Evolutionary conservation across 2,888 invertebrate species (phyloP).

Genomic region (Uloborus plumipes): DNA sequence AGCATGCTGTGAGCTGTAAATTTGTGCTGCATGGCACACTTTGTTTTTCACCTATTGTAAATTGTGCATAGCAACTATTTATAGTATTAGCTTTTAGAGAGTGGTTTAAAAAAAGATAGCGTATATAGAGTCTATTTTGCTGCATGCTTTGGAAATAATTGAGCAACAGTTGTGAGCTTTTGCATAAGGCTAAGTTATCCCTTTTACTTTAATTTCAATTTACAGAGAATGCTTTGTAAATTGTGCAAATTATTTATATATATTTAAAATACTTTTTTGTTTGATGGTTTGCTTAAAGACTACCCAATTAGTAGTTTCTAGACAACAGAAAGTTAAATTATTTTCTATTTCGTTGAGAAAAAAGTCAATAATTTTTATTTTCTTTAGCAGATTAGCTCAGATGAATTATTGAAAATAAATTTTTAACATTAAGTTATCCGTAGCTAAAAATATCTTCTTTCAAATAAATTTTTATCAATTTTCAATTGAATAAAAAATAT

Average conservation of each 20-base stretch:
- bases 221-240: neutral
- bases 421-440: no score
- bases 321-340: neutral
- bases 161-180: slow-evolving; percentile 34
- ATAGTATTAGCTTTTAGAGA: slow-evolving; percentile 43
- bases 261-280: neutral
- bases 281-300: neutral
- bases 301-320: neutral
- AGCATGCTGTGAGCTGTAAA: slow-evolving; percentile 28
- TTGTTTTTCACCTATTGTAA: slow-evolving; percentile 45
- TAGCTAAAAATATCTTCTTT: no score
- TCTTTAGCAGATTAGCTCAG: no score
- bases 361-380: no score
- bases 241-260: neutral
- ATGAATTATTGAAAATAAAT: no score
- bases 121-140: slow-evolving; percentile 33
- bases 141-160: slow-evolving; percentile 34
- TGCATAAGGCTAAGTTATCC: neutral
- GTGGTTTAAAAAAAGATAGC: slow-evolving; percentile 30
- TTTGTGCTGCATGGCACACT: slow-evolving; percentile 37
- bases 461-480: no score
- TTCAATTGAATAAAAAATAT: no score
- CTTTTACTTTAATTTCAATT: neutral
- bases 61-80: slow-evolving; percentile 41
- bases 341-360: neutral